Conservation (phyloP, 1,140 invertebrate genomes). For the Cotesia vestalis region DNA sequence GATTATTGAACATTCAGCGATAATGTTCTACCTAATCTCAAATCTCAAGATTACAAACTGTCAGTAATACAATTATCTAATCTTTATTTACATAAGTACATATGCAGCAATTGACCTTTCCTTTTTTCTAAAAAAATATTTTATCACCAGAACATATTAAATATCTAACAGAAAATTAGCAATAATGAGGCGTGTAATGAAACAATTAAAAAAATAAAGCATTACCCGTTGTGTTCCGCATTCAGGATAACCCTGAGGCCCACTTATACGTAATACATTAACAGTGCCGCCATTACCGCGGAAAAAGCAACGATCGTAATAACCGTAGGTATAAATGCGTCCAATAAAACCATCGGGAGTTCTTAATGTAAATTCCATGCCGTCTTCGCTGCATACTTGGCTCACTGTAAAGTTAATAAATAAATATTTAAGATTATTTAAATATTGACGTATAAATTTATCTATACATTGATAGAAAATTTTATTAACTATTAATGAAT, state of each 20-base stretch:
- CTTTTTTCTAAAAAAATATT: conserved; percentile 3
- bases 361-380: conserved; percentile 90
- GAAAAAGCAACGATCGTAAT: conserved; percentile 91
- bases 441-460: background rate
- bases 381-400: conserved; percentile 90
- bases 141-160: background rate
- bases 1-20: too few relatives aligned
- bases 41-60: too few relatives aligned
- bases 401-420: conserved; percentile 70
- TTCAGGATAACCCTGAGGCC: conserved; percentile 88
- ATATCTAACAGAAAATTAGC: conserved; percentile 1
- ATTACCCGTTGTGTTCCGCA: conserved; percentile 85
- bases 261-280: conserved; percentile 85
- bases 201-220: conserved; percentile 37
- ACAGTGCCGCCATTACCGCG: conserved; percentile 85
- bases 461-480: too few relatives aligned
- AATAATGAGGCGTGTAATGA: conserved; percentile 13
- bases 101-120: too few relatives aligned
- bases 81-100: too few relatives aligned
- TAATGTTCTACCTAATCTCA: too few relatives aligned
- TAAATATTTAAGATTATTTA: conserved; percentile 21
- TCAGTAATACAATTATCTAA: too few relatives aligned
- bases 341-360: conserved; percentile 89
- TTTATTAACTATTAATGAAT: too few relatives aligned
- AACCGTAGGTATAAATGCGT: conserved; percentile 90